A percentile compares a stretch with the other conserved stretches of the same genome.
phyloP scores from a whole-genome alignment of 1,140 invertebrate species.

The Reticulitermes speratus region DNA sequence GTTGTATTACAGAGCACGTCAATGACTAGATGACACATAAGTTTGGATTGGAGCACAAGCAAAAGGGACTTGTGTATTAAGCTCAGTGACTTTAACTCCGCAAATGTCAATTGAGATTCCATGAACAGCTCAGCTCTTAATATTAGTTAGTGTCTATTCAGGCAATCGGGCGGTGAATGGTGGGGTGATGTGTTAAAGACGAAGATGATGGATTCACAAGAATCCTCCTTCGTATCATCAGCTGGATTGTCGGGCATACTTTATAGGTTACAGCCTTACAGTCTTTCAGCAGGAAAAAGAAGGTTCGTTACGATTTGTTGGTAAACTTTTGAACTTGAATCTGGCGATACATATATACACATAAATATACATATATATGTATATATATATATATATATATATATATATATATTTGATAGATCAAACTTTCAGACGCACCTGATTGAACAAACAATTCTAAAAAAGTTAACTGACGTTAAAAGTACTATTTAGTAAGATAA shows the following conservation, averaged over 20 bases:
- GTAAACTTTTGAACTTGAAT: background rate
- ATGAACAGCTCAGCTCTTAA: slow-evolving; percentile 12
- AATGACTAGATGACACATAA: background rate
- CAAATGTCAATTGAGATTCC: background rate
- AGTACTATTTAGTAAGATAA: background rate
- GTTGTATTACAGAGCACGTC: background rate
- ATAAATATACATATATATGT: too few species aligned
- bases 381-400: too few species aligned
- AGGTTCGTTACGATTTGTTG: background rate
- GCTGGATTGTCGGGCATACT: background rate
- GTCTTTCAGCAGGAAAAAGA: background rate
- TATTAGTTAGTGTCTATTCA: background rate
- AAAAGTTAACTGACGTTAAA: background rate
- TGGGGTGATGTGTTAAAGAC: background rate
- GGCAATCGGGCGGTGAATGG: background rate
- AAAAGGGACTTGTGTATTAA: background rate
- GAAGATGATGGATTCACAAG: background rate
- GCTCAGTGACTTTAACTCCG: background rate
- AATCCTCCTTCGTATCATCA: background rate
- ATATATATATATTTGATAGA: background rate
- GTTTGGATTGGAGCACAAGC: background rate
- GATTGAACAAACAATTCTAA: background rate
- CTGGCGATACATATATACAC: background rate
- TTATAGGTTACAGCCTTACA: background rate
- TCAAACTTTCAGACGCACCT: background rate